Conservation (phyloP, 2,888 invertebrate genomes). For the Sepioteuthis lessoniana region DNA sequence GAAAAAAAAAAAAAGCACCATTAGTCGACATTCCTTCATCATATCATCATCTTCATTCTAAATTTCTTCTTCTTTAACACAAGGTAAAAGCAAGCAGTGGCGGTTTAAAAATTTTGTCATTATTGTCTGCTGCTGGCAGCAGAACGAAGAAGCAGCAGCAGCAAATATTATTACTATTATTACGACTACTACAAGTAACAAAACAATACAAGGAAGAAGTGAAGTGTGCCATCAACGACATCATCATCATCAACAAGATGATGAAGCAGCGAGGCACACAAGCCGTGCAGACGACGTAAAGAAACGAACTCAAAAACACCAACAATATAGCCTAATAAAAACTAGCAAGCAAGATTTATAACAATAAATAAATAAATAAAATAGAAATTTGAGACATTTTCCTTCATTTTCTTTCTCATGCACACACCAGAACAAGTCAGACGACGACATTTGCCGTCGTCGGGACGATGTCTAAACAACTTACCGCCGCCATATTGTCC, state of each 20-base stretch:
- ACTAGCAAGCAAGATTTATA: background rate
- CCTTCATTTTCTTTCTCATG: background rate
- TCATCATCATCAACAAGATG: background rate
- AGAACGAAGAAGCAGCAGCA: background rate
- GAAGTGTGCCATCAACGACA: background rate
- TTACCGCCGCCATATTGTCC: slow-evolving; percentile 48
- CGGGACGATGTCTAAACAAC: slow-evolving; percentile 40
- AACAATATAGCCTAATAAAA: background rate
- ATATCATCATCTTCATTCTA: background rate
- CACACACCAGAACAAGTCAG: background rate
- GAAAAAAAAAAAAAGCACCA: background rate
- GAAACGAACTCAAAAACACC: slow-evolving; percentile 4
- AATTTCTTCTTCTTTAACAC: background rate
- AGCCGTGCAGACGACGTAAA: background rate
- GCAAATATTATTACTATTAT: slow-evolving; percentile 9
- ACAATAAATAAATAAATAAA: too few species aligned
- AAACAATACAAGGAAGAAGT: background rate
- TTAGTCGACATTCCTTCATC: background rate
- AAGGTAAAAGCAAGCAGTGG: background rate
- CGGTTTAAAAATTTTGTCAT: slow-evolving; percentile 25
- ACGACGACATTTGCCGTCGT: background rate
- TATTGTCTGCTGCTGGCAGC: slow-evolving; percentile 33
- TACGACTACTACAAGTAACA: slow-evolving; percentile 13
- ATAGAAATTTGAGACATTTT: background rate
- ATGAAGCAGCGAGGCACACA: background rate